phyloP scores from a whole-genome alignment of 2,888 invertebrate genomes.

The Thera britannica region DNA sequence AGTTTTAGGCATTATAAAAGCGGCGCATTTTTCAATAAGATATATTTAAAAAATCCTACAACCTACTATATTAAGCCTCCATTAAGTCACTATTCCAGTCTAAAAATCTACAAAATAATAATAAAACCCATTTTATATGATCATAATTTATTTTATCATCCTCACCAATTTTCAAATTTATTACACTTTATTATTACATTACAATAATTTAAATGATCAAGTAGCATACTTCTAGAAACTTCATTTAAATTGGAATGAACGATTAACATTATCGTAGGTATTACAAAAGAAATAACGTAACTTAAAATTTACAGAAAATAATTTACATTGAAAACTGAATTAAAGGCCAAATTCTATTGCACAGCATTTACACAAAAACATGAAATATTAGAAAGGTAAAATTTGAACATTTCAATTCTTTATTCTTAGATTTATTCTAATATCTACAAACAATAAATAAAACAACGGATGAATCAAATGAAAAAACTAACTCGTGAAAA shows the following conservation, averaged over 20 bases:
- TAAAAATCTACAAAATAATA: constrained; percentile 17
- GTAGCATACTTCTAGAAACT: constrained; percentile 79
- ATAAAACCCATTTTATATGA: constrained; percentile 64
- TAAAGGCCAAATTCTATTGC: constrained; percentile 79
- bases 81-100: background rate
- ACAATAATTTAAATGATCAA: constrained; percentile 84
- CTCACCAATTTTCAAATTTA: constrained; percentile 83
- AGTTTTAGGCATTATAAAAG: too few species aligned
- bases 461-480: constrained; percentile 62
- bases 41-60: too few species aligned
- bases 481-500: constrained; percentile 33
- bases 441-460: constrained; percentile 84
- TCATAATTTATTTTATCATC: constrained; percentile 84
- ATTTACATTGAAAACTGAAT: constrained; percentile 67
- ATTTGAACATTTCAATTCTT: constrained; percentile 70
- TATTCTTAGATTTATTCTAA: constrained; percentile 54
- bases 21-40: too few species aligned
- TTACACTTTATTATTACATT: constrained; percentile 82
- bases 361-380: constrained; percentile 57
- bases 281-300: constrained; percentile 82
- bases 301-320: constrained; percentile 71
- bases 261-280: constrained; percentile 76
- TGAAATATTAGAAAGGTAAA: constrained; percentile 47
- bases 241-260: constrained; percentile 85
- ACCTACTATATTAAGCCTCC: background rate